Percentiles rank a stretch among this genome's conserved stretches.
phyloP scores from a whole-genome alignment of 2,888 invertebrate species.

The Busseola fusca region DNA sequence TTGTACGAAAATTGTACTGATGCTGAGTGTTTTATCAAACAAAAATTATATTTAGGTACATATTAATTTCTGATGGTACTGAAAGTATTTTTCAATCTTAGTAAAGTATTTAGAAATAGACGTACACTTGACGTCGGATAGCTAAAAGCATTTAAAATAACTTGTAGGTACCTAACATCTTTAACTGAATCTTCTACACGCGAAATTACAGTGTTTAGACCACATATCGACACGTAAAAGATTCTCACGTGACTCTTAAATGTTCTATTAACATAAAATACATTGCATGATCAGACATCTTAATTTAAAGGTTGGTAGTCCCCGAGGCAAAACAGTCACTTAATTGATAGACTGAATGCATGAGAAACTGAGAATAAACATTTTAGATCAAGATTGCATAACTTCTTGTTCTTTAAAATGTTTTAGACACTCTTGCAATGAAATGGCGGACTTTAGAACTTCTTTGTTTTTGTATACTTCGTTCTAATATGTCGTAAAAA shows the following conservation, averaged over 20 bases:
- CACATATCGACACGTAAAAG: constrained; percentile 15
- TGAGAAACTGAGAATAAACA: constrained; percentile 44
- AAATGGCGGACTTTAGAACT: background rate
- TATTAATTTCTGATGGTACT: background rate
- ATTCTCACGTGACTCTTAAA: constrained; percentile 40
- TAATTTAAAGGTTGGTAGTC: constrained; percentile 62
- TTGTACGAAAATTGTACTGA: background rate
- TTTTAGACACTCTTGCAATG: background rate
- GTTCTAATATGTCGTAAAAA: too few species aligned
- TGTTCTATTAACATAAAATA: constrained; percentile 37
- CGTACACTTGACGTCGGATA: background rate
- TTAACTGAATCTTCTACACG: background rate
- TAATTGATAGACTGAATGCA: constrained; percentile 54
- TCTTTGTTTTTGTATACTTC: constrained; percentile 1
- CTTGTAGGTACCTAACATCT: background rate
- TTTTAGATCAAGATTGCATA: constrained; percentile 39
- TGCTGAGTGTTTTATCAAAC: constrained; percentile 2
- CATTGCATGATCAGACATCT: constrained; percentile 54
- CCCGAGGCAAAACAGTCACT: constrained; percentile 53
- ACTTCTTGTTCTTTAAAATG: constrained; percentile 8
- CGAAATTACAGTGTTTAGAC: background rate
- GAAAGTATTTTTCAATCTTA: background rate
- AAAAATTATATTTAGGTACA: background rate
- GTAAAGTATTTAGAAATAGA: background rate
- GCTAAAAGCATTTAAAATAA: background rate